phyloP scores from a whole-genome alignment of 92 coral and sea anemone species.

The Epizoanthus illoricatus region DNA sequence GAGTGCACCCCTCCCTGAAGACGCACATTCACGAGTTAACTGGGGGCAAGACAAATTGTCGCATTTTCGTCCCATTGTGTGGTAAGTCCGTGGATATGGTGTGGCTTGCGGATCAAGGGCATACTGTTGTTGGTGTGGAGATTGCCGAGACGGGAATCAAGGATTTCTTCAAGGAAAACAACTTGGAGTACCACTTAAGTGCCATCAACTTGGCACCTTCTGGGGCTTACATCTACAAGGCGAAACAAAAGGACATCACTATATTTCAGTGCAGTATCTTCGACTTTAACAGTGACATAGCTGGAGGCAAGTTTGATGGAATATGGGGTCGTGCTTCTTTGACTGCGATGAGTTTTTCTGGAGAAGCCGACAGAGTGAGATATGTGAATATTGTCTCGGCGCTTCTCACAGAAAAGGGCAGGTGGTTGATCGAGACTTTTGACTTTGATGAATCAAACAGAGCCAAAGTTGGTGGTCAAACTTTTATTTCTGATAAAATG shows the following conservation, averaged over 20 bases:
- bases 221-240: conserved; percentile 41
- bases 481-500: conserved; percentile 19
- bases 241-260: conserved; percentile 51
- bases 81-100: conserved; percentile 67
- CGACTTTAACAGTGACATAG: conserved; percentile 15
- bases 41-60: conserved; percentile 31
- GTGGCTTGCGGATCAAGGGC: conserved; percentile 80
- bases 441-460: conserved; percentile 37
- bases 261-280: conserved; percentile 61
- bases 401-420: conserved; percentile 58
- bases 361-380: not conserved
- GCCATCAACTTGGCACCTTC: conserved; percentile 32
- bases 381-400: conserved; percentile 55
- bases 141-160: conserved; percentile 50
- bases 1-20: conserved; percentile 52
- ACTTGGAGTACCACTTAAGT: conserved; percentile 42
- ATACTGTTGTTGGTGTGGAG: conserved; percentile 72
- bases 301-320: conserved; percentile 68
- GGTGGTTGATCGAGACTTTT: conserved; percentile 60
- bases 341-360: conserved; percentile 49
- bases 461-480: conserved; percentile 4
- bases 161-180: conserved; percentile 64
- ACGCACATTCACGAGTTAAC: conserved; percentile 58
- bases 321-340: conserved; percentile 76
- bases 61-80: conserved; percentile 73